Percentiles rank a stretch among this genome's conserved stretches.
These are phyloP conservation scores for Reticulitermes lucifugus DNA, from an alignment of 2,888 invertebrate species.

Conservation along the genomic window DNA sequence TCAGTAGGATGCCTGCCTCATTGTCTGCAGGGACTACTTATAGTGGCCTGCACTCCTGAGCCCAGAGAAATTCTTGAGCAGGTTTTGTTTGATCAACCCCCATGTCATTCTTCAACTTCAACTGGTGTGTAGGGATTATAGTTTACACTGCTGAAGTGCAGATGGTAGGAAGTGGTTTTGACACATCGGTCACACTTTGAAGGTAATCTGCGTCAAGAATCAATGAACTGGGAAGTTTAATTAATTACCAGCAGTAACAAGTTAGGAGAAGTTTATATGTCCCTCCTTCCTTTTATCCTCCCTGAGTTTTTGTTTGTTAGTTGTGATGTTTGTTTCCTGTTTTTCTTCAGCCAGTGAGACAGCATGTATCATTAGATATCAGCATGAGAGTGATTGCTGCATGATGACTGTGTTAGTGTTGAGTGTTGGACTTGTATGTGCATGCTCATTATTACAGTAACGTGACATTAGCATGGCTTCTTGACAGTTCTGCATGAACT, in stretches of 20 bases:
- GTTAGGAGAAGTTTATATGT: constrained; percentile 10
- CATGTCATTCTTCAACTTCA: not conserved
- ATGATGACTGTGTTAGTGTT: constrained; percentile 7
- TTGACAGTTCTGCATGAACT: constrained; percentile 19
- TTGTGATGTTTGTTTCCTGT: not conserved
- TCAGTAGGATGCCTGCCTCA: too few species aligned
- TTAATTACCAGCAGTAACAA: not conserved
- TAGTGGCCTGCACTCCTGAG: too few species aligned
- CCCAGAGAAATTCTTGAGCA: too few species aligned
- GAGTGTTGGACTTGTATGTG: constrained; percentile 18
- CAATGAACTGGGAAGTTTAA: not conserved
- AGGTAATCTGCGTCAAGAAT: not conserved
- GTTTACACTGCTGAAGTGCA: not conserved
- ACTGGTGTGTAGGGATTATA: not conserved
- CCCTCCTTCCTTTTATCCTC: constrained; percentile 11
- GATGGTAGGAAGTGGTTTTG: not conserved
- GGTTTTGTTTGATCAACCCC: too few species aligned
- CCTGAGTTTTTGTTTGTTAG: constrained; percentile 13
- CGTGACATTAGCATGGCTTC: constrained; percentile 17
- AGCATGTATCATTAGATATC: constrained; percentile 45
- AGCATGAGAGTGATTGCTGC: not conserved
- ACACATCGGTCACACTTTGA: not conserved
- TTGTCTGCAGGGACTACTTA: too few species aligned
- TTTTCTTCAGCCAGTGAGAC: constrained; percentile 41
- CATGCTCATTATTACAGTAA: not conserved